These are phyloP conservation scores for Strix aluco DNA, from an alignment of 2,113 vertebrate species.

Conservation along the genomic window DNA sequence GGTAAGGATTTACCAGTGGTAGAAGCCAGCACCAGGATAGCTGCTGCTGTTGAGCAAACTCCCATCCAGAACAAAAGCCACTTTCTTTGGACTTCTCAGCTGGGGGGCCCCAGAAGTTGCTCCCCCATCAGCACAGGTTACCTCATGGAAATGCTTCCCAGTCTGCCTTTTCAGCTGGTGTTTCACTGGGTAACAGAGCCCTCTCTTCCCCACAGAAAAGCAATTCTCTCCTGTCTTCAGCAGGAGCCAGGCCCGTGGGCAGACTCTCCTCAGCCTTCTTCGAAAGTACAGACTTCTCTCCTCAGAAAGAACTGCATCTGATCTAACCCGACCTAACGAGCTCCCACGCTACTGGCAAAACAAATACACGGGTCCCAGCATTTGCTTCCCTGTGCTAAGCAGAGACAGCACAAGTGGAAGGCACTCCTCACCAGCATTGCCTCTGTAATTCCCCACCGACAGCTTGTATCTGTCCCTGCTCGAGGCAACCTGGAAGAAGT, in stretches of 20 bases:
- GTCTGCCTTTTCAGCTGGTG: not conserved
- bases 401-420: not conserved
- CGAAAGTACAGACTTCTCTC: not conserved
- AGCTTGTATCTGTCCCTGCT: constrained; percentile 83
- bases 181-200: not conserved
- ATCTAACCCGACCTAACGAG: not conserved
- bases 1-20: not conserved
- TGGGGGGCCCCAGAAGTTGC: not conserved
- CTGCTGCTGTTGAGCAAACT: not conserved
- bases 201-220: not conserved
- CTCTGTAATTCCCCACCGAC: constrained; percentile 82
- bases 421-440: constrained; percentile 79
- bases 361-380: not conserved
- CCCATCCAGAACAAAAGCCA: not conserved
- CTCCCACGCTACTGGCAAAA: not conserved
- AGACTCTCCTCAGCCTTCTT: not conserved
- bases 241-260: not conserved
- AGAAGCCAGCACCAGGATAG: not conserved
- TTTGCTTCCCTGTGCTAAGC: not conserved
- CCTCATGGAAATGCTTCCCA: not conserved
- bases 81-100: not conserved
- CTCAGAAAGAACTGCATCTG: not conserved
- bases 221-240: not conserved
- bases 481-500: constrained; percentile 82
- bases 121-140: not conserved